These are phyloP conservation scores for Ganaspis sp. DNA, from an alignment of 1,140 invertebrate genomes.

Conservation along the genomic window DNA sequence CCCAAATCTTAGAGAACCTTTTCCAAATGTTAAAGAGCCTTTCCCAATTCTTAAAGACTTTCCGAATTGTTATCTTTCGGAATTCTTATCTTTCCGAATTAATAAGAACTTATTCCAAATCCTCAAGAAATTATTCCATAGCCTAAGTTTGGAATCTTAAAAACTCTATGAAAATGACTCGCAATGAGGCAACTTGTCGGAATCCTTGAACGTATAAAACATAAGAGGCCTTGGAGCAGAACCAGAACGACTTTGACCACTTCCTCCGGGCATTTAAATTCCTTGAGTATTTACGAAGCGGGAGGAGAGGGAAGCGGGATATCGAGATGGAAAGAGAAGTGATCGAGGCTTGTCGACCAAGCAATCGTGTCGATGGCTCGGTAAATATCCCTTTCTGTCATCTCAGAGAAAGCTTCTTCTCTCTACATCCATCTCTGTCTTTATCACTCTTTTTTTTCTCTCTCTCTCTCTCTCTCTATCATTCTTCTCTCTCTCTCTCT, in stretches of 20 bases:
- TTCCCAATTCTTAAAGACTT: too few relatives aligned
- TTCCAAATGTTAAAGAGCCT: too few relatives aligned
- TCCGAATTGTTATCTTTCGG: too few relatives aligned
- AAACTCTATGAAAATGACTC: slow-evolving; percentile 2
- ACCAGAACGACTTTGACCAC: slow-evolving; percentile 5
- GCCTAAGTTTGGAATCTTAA: not conserved
- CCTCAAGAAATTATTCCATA: too few relatives aligned
- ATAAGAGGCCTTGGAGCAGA: not conserved
- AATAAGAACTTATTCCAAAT: too few relatives aligned
- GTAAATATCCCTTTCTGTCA: slow-evolving; percentile 48
- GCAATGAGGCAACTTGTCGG: not conserved
- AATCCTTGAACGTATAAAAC: not conserved
- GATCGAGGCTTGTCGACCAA: slow-evolving; percentile 36
- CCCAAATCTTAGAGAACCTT: too few relatives aligned
- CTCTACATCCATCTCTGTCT: slow-evolving; percentile 33
- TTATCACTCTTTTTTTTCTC: slow-evolving; percentile 37
- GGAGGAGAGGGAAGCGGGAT: not conserved
- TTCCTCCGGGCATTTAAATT: slow-evolving; percentile 26
- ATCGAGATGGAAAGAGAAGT: slow-evolving; percentile 31
- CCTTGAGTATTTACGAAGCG: slow-evolving; percentile 38
- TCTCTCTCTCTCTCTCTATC: too few relatives aligned
- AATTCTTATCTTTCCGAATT: too few relatives aligned
- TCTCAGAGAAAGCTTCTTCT: not conserved
- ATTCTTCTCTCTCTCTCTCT: slow-evolving; percentile 19
- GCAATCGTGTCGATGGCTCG: slow-evolving; percentile 43